A percentile compares a stretch with the other conserved stretches of the same genome.
phyloP scores from a whole-genome alignment of 2,888 invertebrate genomes.

The Phortica magna region DNA sequence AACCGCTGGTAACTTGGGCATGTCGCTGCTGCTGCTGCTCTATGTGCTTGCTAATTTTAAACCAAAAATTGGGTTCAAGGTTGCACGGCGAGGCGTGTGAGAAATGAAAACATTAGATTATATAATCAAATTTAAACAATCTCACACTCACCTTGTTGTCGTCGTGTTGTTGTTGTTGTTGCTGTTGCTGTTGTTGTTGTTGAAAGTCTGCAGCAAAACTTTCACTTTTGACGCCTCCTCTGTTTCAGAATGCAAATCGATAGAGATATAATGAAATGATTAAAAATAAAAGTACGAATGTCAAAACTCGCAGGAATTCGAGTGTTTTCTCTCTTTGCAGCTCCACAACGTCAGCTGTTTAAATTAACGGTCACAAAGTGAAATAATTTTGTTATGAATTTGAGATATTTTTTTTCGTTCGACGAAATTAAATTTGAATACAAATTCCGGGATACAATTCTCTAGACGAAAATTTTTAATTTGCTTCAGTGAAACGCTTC shows the following conservation, averaged over 20 bases:
- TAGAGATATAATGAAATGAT: slow-evolving; percentile 77
- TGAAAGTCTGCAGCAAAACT: slow-evolving; percentile 32
- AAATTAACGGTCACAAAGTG: slow-evolving; percentile 52
- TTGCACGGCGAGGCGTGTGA: slow-evolving; percentile 30
- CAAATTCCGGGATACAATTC: slow-evolving; percentile 7
- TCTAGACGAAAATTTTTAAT: not conserved
- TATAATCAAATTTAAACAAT: slow-evolving; percentile 50
- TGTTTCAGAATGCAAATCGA: slow-evolving; percentile 73
- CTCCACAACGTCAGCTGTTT: slow-evolving; percentile 76
- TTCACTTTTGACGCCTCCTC: slow-evolving; percentile 24
- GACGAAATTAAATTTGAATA: not conserved
- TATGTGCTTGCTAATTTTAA: slow-evolving; percentile 65
- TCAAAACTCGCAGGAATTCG: slow-evolving; percentile 76
- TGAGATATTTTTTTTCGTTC: slow-evolving; percentile 10
- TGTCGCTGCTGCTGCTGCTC: slow-evolving; percentile 40
- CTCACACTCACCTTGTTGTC: no score
- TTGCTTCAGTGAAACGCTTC: not conserved
- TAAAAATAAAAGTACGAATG: slow-evolving; percentile 76
- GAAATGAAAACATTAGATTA: slow-evolving; percentile 43
- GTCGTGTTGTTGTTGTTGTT: not conserved
- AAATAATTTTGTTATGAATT: slow-evolving; percentile 7
- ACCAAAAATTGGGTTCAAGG: slow-evolving; percentile 43
- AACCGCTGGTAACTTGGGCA: slow-evolving; percentile 78
- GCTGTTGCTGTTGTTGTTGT: not conserved
- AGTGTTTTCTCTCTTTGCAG: slow-evolving; percentile 77